Evolutionary conservation across 2,113 vertebrate genomes (phyloP).

Genomic region (Ia io): DNA sequence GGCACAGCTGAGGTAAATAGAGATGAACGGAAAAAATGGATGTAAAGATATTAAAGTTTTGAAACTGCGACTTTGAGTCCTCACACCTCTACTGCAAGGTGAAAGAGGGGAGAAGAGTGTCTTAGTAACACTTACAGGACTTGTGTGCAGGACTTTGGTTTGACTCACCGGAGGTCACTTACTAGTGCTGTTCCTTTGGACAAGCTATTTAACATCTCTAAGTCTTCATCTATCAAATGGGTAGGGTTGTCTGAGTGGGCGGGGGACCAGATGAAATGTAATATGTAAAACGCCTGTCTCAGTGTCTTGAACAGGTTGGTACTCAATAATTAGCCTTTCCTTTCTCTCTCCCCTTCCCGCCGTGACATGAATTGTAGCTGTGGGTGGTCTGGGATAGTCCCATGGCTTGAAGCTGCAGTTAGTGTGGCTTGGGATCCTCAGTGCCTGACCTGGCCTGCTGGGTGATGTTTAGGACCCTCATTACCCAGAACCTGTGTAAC

Average conservation of each 20-base stretch:
- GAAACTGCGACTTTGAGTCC: not conserved
- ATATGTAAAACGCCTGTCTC: not conserved
- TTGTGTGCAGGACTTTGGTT: not conserved
- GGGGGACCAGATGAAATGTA: not conserved
- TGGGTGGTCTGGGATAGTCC: not conserved
- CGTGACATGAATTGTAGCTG: not conserved
- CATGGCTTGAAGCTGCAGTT: not conserved
- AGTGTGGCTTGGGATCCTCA: not conserved
- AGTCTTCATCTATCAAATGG: slow-evolving; percentile 32
- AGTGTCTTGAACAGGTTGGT: not conserved
- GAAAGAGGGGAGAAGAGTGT: not conserved
- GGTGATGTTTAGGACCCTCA: not conserved
- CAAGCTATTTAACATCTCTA: not conserved
- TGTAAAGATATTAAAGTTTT: not conserved
- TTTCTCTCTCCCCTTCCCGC: not conserved
- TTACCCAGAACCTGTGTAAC: not conserved
- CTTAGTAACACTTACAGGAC: not conserved
- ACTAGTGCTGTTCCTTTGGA: not conserved
- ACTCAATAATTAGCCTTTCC: not conserved
- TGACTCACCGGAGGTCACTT: not conserved
- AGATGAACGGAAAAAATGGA: not conserved
- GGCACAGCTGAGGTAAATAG: not conserved
- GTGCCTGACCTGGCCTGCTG: not conserved
- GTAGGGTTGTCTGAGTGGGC: not conserved
- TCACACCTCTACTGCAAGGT: not conserved